Base-by-base conservation (phyloP, 2,797 vertebrate species). In the Leontopithecus rosalia region DNA sequence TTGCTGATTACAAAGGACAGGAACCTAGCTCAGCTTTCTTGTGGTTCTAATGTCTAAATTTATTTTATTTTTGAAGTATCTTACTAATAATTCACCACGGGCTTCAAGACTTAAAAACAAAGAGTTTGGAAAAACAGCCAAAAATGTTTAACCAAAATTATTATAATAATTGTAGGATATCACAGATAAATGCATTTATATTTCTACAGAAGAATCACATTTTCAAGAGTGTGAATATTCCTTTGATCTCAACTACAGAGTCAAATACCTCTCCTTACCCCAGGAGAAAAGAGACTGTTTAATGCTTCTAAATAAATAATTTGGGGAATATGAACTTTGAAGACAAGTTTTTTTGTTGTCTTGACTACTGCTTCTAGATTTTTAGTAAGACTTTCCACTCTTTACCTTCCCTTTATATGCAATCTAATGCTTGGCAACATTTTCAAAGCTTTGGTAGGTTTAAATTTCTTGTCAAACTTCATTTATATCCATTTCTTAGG, bases 391-490 rank as follows among this genome's bases (percentile, higher is more conserved):
- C 43, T 95, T 82, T 61, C 50, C 28, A 80, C 88, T 86, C 52
- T 93, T 76, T 92, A 55, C 17, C n/a, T 73, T 95, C 70, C 95
- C 55, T 91, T 93, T 48, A 72, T 88, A 91, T 8, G 90, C 22
- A 92, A 94, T 76, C 83, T 96, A 96, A 97, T 67, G 55, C 91
- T 92, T 97, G 77, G 57, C 36, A 85, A 97, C 70, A 97, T 0
- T 91, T 88, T 64, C 73, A 90, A 96, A 95, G 94, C 92, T 98
- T 98, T 90, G 81, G 92, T 85, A 95, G 80, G 97, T 81, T 90
- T 96, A 96, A 67, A 95, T 98, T 98, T 96, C 94, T 86, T 87
- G 50, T 70, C 57, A 93, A 73, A 96, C 24, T 83, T 84, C 91
- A 93, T 81, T 97, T 75, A 80, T 30, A 96, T 82, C 95, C 76